Percentiles rank a stretch among this genome's conserved stretches.
These are phyloP conservation scores for Myodes glareolus DNA, from an alignment of 2,113 vertebrate species.

Conservation along the genomic window DNA sequence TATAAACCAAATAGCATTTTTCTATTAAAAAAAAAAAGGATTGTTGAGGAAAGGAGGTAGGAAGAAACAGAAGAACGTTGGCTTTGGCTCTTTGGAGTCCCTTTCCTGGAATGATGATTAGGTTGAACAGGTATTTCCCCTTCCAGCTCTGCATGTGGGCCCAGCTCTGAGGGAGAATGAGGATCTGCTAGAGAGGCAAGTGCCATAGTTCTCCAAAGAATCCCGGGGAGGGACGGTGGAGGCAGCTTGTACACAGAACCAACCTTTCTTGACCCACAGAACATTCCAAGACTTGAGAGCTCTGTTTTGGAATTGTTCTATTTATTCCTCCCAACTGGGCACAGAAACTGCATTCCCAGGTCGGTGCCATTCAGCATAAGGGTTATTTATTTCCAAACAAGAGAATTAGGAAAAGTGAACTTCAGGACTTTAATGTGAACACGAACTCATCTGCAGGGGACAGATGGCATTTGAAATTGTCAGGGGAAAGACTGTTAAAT, in stretches of 20 bases:
- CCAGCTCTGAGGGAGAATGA: constrained; percentile 17
- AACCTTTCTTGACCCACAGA: constrained; percentile 65
- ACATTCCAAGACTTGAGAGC: constrained; percentile 73
- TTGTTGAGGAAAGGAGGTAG: not conserved
- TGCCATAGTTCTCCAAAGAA: constrained; percentile 54
- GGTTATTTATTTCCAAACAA: constrained; percentile 81
- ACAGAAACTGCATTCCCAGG: constrained; percentile 69
- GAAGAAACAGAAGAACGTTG: not conserved
- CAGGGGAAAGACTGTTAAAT: constrained; percentile 67
- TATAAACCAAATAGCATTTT: constrained; percentile 57
- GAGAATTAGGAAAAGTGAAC: constrained; percentile 77
- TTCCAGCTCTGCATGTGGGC: constrained; percentile 19
- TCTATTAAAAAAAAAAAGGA: not conserved
- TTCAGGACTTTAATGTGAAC: constrained; percentile 64
- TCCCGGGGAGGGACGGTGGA: not conserved
- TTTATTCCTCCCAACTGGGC: constrained; percentile 59
- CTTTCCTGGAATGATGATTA: constrained; percentile 18
- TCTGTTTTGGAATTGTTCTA: constrained; percentile 60
- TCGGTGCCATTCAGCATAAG: constrained; percentile 61
- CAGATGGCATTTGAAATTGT: constrained; percentile 77
- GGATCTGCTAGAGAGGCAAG: constrained; percentile 50
- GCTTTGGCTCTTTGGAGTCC: not conserved
- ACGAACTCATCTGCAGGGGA: constrained; percentile 73
- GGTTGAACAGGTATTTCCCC: constrained; percentile 45
- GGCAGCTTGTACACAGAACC: constrained; percentile 3